Percentiles rank a stretch among this genome's conserved stretches.
phyloP scores from a whole-genome alignment of 1,140 invertebrate genomes.

The Drosophila mayri region DNA sequence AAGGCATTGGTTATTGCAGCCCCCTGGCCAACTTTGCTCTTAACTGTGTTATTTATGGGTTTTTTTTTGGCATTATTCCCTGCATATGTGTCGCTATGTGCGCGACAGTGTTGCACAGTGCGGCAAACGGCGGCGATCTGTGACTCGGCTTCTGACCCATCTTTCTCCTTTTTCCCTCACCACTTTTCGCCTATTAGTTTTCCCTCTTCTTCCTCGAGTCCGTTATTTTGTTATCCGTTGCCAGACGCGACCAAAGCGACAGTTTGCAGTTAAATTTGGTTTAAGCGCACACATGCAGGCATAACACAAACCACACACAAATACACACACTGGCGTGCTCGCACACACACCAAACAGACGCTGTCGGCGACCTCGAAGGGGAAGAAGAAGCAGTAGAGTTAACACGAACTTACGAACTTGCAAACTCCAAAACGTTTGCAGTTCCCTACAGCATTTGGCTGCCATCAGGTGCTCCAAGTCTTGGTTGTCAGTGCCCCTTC shows the following conservation, averaged over 20 bases:
- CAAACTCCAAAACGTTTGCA: slow-evolving; percentile 18
- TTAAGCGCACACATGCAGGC: slow-evolving; percentile 36
- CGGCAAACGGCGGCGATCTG: slow-evolving; percentile 16
- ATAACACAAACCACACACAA: slow-evolving; percentile 21
- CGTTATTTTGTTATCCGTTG: slow-evolving; percentile 55
- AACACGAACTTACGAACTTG: slow-evolving; percentile 18
- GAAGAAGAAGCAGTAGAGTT: slow-evolving; percentile 55
- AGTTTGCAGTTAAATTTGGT: slow-evolving; percentile 74
- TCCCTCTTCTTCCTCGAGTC: slow-evolving; percentile 12
- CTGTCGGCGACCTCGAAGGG: slow-evolving; percentile 72
- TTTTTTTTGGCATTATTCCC: slow-evolving; percentile 56
- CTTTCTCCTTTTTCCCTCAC: slow-evolving; percentile 13
- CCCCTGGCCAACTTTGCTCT: not conserved
- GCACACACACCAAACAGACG: slow-evolving; percentile 52
- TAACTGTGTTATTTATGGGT: slow-evolving; percentile 12
- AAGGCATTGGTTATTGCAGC: slow-evolving; percentile 68
- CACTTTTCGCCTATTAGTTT: slow-evolving; percentile 10
- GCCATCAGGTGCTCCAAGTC: slow-evolving; percentile 1
- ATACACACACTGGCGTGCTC: slow-evolving; percentile 8
- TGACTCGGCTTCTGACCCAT: slow-evolving; percentile 16
- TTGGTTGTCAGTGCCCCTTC: not conserved
- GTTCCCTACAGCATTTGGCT: not conserved
- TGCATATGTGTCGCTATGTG: slow-evolving; percentile 63
- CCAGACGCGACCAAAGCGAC: slow-evolving; percentile 63
- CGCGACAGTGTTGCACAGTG: slow-evolving; percentile 49